Evolutionary conservation across 2,113 vertebrate species (phyloP).

Genomic region (Motacilla alba): DNA sequence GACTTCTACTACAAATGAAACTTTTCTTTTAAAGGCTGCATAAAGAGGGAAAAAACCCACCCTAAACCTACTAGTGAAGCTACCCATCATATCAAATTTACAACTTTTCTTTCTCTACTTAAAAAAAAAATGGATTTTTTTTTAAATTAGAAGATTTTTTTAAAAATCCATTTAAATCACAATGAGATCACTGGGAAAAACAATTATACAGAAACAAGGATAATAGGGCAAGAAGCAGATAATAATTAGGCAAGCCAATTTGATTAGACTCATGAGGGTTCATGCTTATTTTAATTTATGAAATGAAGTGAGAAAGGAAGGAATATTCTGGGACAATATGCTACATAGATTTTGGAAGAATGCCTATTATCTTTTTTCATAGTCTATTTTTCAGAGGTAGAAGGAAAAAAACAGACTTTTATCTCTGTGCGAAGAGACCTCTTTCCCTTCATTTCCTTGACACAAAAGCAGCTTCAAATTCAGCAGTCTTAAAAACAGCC

Average conservation of each 20-base stretch:
- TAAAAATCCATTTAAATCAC: background rate
- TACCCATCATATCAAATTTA: background rate
- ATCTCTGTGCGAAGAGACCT: background rate
- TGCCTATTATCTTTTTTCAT: background rate
- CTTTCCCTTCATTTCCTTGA: background rate
- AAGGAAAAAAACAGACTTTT: background rate
- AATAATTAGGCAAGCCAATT: background rate
- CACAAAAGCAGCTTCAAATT: background rate
- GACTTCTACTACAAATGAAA: background rate
- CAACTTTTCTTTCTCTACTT: too few relatives aligned
- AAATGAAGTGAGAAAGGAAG: background rate
- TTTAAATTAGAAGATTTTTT: background rate
- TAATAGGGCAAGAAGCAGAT: background rate
- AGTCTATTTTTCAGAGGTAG: background rate
- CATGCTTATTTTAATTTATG: background rate
- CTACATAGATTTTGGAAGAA: background rate
- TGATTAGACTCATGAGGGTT: background rate
- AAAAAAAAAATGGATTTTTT: background rate
- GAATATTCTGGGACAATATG: background rate
- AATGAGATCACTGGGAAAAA: background rate
- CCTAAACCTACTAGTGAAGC: background rate
- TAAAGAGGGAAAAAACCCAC: fast-evolving
- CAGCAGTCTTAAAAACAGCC: background rate
- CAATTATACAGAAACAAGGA: background rate
- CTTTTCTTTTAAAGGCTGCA: background rate